phyloP scores from a whole-genome alignment of 2,113 vertebrate genomes.

The Labeo rohita region DNA sequence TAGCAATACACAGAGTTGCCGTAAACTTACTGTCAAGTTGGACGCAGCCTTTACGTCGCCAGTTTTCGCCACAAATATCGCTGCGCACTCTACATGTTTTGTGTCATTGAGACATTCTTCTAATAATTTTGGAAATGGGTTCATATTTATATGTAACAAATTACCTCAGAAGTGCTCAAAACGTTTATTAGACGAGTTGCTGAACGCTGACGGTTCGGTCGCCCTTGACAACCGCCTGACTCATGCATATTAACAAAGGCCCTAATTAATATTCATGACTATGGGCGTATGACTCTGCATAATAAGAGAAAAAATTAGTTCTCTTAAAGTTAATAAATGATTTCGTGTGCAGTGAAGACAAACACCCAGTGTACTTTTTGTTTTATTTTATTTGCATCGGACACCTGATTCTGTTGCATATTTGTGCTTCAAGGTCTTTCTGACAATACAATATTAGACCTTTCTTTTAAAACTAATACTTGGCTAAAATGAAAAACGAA shows the following conservation, averaged over 20 bases:
- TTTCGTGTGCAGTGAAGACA: neutral
- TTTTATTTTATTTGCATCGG: slow-evolving; percentile 43
- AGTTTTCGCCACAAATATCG: slow-evolving; percentile 64
- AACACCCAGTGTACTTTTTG: neutral
- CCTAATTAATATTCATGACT: slow-evolving; percentile 23
- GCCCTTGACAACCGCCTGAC: too few relatives aligned
- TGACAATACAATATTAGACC: neutral
- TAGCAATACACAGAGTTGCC: neutral
- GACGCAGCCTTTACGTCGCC: slow-evolving; percentile 62
- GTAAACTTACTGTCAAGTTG: slow-evolving; percentile 73
- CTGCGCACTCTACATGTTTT: slow-evolving; percentile 74
- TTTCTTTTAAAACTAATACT: neutral
- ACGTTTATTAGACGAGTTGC: neutral
- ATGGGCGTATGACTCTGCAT: neutral
- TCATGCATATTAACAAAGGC: neutral
- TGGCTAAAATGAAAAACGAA: slow-evolving; percentile 9
- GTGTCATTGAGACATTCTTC: slow-evolving; percentile 71
- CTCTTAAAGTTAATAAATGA: neutral
- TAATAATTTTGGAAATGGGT: slow-evolving; percentile 70
- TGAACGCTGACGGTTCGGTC: too few relatives aligned
- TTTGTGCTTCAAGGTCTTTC: slow-evolving; percentile 37
- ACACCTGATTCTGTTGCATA: slow-evolving; percentile 47
- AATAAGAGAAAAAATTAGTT: neutral
- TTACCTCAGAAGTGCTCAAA: neutral
- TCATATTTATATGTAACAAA: slow-evolving; percentile 58